phyloP scores from a whole-genome alignment of 2,113 vertebrate genomes.

The Xenopus tropicalis region UCB_Xtro_10.0 CM004448.2:50674501-50675000 shows the following conservation, averaged over 20 bases:
- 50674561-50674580: no score
- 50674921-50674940: conserved; percentile 13
- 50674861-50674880: conserved; percentile 27
- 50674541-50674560: no score
- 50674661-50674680: neutral
- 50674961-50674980: conserved; percentile 27
- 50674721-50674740: conserved; percentile 14
- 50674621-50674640: no score
- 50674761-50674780: neutral
- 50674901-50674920: conserved; percentile 13
- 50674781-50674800: neutral
- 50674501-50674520: no score
- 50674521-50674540: no score
- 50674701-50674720: neutral
- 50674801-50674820: neutral
- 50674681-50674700: neutral
- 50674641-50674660: neutral
- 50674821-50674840: conserved; percentile 3
- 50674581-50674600: no score
- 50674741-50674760: neutral
- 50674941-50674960: conserved; percentile 8
- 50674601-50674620: no score
- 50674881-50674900: conserved; percentile 23
- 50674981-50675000: conserved; percentile 53
- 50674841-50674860: neutral